Percentiles rank a stretch among this genome's conserved stretches.
These are phyloP conservation scores for Drosophila nikananu DNA, from an alignment of 1,140 invertebrate species.

Conservation along the genomic window DNA sequence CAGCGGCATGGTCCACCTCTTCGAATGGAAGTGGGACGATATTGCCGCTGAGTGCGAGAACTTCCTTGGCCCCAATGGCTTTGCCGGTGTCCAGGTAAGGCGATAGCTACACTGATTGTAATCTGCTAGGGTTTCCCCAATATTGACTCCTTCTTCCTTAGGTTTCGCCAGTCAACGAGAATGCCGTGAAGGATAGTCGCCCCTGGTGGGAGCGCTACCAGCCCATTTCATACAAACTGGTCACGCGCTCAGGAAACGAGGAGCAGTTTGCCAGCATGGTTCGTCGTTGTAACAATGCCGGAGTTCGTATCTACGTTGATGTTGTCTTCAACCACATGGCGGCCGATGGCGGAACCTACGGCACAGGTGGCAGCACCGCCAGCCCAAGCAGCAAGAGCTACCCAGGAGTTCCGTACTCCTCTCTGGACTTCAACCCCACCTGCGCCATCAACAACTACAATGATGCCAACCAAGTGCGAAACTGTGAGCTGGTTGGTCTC, in stretches of 20 bases:
- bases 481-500: slow-evolving; percentile 90
- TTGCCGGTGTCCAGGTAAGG: slow-evolving; percentile 90
- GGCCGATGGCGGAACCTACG: slow-evolving; percentile 85
- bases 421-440: slow-evolving; percentile 87
- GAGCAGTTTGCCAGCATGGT: slow-evolving; percentile 91
- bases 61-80: slow-evolving; percentile 91
- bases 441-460: slow-evolving; percentile 87
- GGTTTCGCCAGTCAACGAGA: slow-evolving; percentile 80
- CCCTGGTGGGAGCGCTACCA: slow-evolving; percentile 96
- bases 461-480: slow-evolving; percentile 88
- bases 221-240: slow-evolving; percentile 93
- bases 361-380: slow-evolving; percentile 87
- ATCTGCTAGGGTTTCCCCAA: background rate
- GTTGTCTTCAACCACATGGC: slow-evolving; percentile 93
- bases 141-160: background rate
- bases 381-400: slow-evolving; percentile 86
- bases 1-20: slow-evolving; percentile 90
- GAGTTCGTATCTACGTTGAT: slow-evolving; percentile 94
- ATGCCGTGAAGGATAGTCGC: slow-evolving; percentile 83
- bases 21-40: slow-evolving; percentile 95
- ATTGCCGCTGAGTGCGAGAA: slow-evolving; percentile 93
- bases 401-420: slow-evolving; percentile 88
- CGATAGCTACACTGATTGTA: too few species aligned
- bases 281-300: slow-evolving; percentile 89
- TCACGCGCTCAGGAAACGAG: slow-evolving; percentile 91